Evolutionary conservation across 2,888 invertebrate genomes (phyloP).

Genomic region (Isoperla grammatica): DNA sequence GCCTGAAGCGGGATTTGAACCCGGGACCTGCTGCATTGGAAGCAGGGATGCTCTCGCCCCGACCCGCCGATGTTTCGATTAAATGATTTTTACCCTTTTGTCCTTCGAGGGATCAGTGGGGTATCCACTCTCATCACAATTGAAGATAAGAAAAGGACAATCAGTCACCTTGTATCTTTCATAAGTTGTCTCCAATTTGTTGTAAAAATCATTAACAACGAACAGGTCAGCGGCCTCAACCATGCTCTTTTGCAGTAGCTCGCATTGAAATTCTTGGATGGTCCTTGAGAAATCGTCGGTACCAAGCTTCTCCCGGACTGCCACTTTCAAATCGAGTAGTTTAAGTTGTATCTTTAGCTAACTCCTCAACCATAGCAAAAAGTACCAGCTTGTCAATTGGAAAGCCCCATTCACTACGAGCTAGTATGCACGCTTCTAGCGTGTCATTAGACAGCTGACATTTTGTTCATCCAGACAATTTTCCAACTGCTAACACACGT

Average conservation of each 20-base stretch:
- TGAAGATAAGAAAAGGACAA: slow-evolving; percentile 5
- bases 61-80: slow-evolving; percentile 16
- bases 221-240: slow-evolving; percentile 5
- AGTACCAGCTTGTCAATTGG: slow-evolving; percentile 16
- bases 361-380: not conserved
- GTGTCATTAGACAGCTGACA: no score
- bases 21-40: no score
- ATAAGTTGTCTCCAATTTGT: not conserved
- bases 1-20: no score
- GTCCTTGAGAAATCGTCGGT: slow-evolving; percentile 6
- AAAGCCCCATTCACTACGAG: slow-evolving; percentile 2
- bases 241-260: slow-evolving; percentile 6
- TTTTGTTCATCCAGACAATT: no score
- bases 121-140: slow-evolving; percentile 11
- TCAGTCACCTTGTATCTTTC: not conserved
- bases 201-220: slow-evolving; percentile 8
- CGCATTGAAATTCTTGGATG: slow-evolving; percentile 5
- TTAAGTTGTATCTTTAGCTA: not conserved
- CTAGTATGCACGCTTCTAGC: not conserved
- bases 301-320: slow-evolving; percentile 15
- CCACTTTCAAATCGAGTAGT: not conserved
- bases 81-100: slow-evolving; percentile 4
- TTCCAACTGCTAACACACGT: no score
- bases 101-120: slow-evolving; percentile 12
- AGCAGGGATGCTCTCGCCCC: slow-evolving; percentile 12